Evolutionary conservation across 2,113 vertebrate genomes (phyloP).

Genomic region (Entelurus aequoreus): DNA sequence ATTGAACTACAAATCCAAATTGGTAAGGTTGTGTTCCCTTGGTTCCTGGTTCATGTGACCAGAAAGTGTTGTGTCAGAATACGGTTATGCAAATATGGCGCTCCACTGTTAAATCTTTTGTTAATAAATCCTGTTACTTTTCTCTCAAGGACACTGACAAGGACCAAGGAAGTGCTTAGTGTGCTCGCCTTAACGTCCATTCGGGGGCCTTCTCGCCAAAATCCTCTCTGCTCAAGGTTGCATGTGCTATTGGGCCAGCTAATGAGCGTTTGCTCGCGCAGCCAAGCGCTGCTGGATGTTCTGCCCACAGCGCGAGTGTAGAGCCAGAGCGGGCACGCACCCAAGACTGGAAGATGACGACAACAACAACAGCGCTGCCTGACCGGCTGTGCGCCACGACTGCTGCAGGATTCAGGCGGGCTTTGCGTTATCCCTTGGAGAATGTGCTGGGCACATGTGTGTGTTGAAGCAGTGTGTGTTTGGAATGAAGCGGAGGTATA

Average conservation of each 20-base stretch:
- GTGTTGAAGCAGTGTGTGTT: slow-evolving; percentile 3
- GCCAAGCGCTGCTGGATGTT: slow-evolving; percentile 49
- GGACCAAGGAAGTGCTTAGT: not conserved
- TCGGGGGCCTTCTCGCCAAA: not conserved
- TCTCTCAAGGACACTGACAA: slow-evolving; percentile 9
- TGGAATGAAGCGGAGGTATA: slow-evolving; percentile 16
- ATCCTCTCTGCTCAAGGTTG: slow-evolving; percentile 30
- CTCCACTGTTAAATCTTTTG: too few species aligned
- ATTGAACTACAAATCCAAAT: too few species aligned
- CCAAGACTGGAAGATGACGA: slow-evolving; percentile 36
- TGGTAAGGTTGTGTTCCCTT: too few species aligned
- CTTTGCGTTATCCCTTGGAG: slow-evolving; percentile 22
- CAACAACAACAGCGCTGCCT: too few species aligned
- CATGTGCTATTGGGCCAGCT: slow-evolving; percentile 34
- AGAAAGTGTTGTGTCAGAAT: too few species aligned
- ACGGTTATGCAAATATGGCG: too few species aligned
- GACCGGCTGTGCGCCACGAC: not conserved
- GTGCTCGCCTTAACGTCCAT: slow-evolving; percentile 1
- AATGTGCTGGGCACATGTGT: not conserved
- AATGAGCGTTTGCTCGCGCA: slow-evolving; percentile 50
- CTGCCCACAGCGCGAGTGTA: slow-evolving; percentile 44
- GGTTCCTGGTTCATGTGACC: too few species aligned
- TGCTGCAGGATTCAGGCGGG: slow-evolving; percentile 26
- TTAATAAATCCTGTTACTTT: too few species aligned
- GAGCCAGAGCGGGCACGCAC: slow-evolving; percentile 36